Base-by-base conservation (phyloP, 2,888 invertebrate genomes). In the Leucozona laternaria region DNA sequence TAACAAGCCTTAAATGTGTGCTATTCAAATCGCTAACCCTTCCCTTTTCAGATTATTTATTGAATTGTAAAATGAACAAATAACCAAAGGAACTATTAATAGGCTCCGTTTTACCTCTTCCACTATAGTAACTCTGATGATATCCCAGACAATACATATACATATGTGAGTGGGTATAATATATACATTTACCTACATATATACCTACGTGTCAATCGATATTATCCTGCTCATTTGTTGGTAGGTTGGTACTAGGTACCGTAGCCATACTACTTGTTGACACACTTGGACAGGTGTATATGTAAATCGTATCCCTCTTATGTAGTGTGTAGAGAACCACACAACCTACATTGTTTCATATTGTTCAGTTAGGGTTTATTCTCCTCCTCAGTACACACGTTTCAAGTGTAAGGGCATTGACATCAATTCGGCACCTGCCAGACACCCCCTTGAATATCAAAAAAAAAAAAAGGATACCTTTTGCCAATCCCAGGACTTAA, bases 231-330 rank as follows among this genome's bases (percentile, higher is more conserved):
- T 75, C 50, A 75, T 62, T 80, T 68, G 58, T 50, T 62, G 55
- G 68, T 75, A 48, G 20, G 45, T n/a, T n/a, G n/a, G n/a, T n/a
- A n/a, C n/a, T n/a, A n/a, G n/a, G n/a, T n/a, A n/a, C n/a, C n/a
- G n/a, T n/a, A 55, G 3, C 22, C 60, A 70, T 75, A 8, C 73
- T 58, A 86, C 86, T 86, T 86, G 86, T 86, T 86, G 86, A 82
- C 82, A 86, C 78, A 78, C 81, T 75, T 79, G 73, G 70, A 60
- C 82, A 79, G 82, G 86, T 75, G 71, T 48, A 48, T 73, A 73
- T 73, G 64, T 79, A 77, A 75, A 76, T 84, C 62, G 20, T 62
- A 75, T 70, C 79, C 73, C 55, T 25, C 68, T 57, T 68, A 25
- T 50, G 6, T 3, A 22, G 15, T 15, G 25, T 22, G 13, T 43